Evolutionary conservation across 2,888 invertebrate genomes (phyloP).

Genomic region (Perithous albicinctus): DNA sequence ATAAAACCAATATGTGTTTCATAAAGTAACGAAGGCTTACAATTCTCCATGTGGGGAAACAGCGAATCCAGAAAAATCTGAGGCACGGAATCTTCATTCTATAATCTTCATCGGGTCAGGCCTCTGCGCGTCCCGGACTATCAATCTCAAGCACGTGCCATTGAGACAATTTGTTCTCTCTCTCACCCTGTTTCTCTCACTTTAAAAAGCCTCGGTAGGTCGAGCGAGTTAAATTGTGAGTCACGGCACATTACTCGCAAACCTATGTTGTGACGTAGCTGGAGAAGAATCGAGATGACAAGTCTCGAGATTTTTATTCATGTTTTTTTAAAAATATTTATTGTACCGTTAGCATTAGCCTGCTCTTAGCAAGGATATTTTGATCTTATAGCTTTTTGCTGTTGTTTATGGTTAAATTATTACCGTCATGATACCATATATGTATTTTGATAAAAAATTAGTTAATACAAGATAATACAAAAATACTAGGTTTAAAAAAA

Average conservation of each 20-base stretch:
- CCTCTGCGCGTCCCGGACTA: constrained; percentile 13
- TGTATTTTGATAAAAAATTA: neutral
- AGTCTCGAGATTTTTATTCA: neutral
- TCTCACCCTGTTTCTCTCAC: neutral
- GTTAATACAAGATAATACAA: neutral
- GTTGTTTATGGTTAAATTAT: neutral
- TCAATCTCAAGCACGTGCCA: constrained; percentile 62
- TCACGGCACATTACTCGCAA: constrained; percentile 62
- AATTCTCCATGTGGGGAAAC: neutral
- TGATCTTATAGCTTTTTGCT: neutral
- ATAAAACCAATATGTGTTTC: too few species aligned
- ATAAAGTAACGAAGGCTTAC: too few species aligned
- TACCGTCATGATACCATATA: neutral
- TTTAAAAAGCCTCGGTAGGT: constrained; percentile 10
- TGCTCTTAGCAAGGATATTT: neutral
- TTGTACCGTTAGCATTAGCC: neutral
- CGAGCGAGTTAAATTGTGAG: constrained; percentile 55
- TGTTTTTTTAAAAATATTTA: neutral
- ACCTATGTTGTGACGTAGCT: constrained; percentile 23
- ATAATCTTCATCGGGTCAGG: constrained; percentile 7
- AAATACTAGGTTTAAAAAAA: too few species aligned
- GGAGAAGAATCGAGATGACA: constrained; percentile 6
- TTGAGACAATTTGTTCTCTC: constrained; percentile 53
- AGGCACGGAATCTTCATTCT: constrained; percentile 41
- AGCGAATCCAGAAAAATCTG: constrained; percentile 10